phyloP scores from a whole-genome alignment of 1,140 invertebrate species.

The Zaprionus tsacasi region DNA sequence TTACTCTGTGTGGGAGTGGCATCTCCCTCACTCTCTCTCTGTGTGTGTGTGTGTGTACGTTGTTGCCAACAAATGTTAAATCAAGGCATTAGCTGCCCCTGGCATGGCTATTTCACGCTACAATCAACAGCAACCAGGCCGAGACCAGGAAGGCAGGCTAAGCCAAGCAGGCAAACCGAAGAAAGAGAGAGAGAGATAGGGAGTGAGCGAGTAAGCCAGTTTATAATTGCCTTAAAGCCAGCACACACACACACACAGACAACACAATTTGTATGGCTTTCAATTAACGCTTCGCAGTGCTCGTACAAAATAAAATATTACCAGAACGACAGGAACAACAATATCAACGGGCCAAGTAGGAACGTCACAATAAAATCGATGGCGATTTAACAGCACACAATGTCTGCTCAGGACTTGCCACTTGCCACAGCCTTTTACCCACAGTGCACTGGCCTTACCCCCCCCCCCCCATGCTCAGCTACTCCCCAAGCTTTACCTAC shows the following conservation, averaged over 20 bases:
- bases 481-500: constrained; percentile 9
- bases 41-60: constrained; percentile 2
- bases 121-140: constrained; percentile 60
- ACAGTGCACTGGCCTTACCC: neutral
- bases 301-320: constrained; percentile 74
- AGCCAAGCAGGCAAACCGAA: constrained; percentile 10
- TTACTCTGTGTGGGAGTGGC: neutral
- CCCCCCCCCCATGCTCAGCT: neutral
- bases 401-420: constrained; percentile 8
- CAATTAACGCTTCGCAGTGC: constrained; percentile 66
- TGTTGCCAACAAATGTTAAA: constrained; percentile 42
- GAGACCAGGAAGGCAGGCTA: neutral
- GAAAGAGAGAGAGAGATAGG: neutral
- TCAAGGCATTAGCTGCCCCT: constrained; percentile 46
- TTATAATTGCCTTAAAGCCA: constrained; percentile 74
- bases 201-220: constrained; percentile 46
- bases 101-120: constrained; percentile 60
- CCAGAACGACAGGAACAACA: constrained; percentile 50
- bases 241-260: constrained; percentile 18
- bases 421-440: constrained; percentile 4
- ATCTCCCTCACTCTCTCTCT: neutral
- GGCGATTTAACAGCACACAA: constrained; percentile 27
- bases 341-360: constrained; percentile 34
- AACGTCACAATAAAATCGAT: constrained; percentile 53
- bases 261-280: constrained; percentile 76